Evolutionary conservation across 1,140 invertebrate species (phyloP).

Genomic region (Idris sp.): DNA sequence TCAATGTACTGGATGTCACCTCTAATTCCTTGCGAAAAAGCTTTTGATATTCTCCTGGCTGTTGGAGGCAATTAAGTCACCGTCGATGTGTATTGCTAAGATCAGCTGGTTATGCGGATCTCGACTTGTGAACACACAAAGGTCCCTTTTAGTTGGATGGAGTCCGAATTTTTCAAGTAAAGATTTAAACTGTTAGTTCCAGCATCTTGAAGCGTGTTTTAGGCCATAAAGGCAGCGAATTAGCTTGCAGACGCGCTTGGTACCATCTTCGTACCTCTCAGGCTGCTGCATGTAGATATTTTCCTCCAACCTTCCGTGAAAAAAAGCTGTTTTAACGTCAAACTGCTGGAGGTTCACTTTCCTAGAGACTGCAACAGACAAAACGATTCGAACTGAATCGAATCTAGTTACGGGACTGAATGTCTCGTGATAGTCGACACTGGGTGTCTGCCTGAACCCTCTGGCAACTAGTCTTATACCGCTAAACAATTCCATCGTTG

Average conservation of each 20-base stretch:
- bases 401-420: conserved; percentile 6
- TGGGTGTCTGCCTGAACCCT: conserved; percentile 61
- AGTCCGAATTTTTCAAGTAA: not conserved
- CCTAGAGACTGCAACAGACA: conserved; percentile 48
- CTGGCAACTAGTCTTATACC: conserved; percentile 61
- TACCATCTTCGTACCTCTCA: conserved; percentile 8
- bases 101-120: conserved; percentile 22
- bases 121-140: conserved; percentile 1
- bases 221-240: conserved; percentile 2
- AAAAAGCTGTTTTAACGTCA: not conserved
- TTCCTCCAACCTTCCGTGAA: not conserved
- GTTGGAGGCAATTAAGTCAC: not conserved
- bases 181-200: conserved; percentile 12
- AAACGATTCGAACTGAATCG: conserved; percentile 38
- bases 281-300: conserved; percentile 1
- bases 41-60: not conserved
- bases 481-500: conserved; percentile 33
- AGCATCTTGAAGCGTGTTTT: conserved; percentile 10
- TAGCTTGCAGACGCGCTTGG: conserved; percentile 1
- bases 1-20: conserved; percentile 25
- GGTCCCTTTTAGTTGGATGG: not conserved
- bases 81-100: conserved; percentile 4
- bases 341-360: conserved; percentile 2
- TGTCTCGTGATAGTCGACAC: conserved; percentile 62
- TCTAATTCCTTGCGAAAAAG: conserved; percentile 27